Evolutionary conservation across 2,797 vertebrate genomes (phyloP).

Genomic region (Siniperca obscura): DNA sequence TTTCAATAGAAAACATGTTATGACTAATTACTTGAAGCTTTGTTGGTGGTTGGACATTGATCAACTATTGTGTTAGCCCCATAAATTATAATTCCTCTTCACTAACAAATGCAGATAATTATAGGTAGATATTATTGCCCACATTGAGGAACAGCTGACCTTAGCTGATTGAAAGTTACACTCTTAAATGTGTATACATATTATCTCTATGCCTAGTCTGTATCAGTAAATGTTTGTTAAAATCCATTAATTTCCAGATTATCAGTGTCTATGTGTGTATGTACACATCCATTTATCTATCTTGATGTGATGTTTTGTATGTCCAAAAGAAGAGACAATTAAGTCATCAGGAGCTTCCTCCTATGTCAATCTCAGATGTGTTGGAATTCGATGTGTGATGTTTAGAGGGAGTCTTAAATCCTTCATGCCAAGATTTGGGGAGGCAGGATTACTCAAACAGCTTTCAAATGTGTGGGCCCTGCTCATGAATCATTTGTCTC

Average conservation of each 20-base stretch:
- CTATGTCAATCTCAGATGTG: constrained; percentile 34
- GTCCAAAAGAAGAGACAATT: constrained; percentile 32
- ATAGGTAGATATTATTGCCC: background rate
- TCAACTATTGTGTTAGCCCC: constrained; percentile 41
- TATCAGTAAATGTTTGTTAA: background rate
- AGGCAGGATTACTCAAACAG: constrained; percentile 31
- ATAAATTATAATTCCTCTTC: constrained; percentile 56
- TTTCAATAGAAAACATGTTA: constrained; percentile 32
- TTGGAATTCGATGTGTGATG: constrained; percentile 27
- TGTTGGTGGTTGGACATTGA: constrained; percentile 39
- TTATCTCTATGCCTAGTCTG: background rate
- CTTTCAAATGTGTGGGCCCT: constrained; percentile 44
- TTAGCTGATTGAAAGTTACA: background rate
- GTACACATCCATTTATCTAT: constrained; percentile 16
- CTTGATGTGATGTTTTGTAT: constrained; percentile 16
- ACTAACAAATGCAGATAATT: constrained; percentile 38
- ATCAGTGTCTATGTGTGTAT: background rate
- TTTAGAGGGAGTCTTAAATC: constrained; percentile 34
- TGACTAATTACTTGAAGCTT: constrained; percentile 53
- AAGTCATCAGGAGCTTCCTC: constrained; percentile 39
- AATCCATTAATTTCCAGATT: constrained; percentile 3
- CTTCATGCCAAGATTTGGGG: constrained; percentile 15
- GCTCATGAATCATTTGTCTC: constrained; percentile 46
- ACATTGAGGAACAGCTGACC: background rate
- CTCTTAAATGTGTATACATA: background rate